A percentile compares a stretch with the other conserved stretches of the same genome.
These are phyloP conservation scores for Catocala fraxini DNA, from an alignment of 2,888 invertebrate genomes.

Conservation along the genomic window DNA sequence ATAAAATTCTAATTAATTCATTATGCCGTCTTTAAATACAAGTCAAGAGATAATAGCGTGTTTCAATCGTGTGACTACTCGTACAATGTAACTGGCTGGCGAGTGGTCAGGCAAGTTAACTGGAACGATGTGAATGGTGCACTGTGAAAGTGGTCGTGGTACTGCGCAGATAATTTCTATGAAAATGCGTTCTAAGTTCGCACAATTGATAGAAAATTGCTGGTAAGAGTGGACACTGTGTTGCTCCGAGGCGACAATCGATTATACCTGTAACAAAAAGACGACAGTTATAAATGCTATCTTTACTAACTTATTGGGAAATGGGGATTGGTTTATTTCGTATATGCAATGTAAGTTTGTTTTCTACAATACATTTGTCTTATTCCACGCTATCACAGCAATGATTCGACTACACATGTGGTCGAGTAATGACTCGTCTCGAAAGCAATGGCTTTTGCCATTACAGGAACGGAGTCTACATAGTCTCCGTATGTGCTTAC, in stretches of 20 bases:
- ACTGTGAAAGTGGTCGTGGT: slow-evolving; percentile 65
- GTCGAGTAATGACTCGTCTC: too few species aligned
- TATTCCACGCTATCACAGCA: too few species aligned
- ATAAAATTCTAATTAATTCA: slow-evolving; percentile 51
- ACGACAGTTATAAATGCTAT: neutral
- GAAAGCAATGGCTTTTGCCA: too few species aligned
- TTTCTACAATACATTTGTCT: too few species aligned
- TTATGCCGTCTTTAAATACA: slow-evolving; percentile 42
- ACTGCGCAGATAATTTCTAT: slow-evolving; percentile 63
- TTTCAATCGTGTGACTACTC: slow-evolving; percentile 35
- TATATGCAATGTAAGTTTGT: too few species aligned
- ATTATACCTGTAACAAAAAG: slow-evolving; percentile 47
- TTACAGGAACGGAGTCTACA: too few species aligned
- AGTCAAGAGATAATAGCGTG: slow-evolving; percentile 38
- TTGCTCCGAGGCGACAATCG: slow-evolving; percentile 8
- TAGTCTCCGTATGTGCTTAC: too few species aligned
- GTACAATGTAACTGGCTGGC: slow-evolving; percentile 40
- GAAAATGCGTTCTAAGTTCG: slow-evolving; percentile 61
- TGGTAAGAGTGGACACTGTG: slow-evolving; percentile 13
- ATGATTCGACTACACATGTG: too few species aligned
- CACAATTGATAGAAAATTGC: slow-evolving; percentile 70
- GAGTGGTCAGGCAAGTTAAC: slow-evolving; percentile 54
- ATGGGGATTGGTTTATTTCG: too few species aligned
- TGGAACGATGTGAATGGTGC: slow-evolving; percentile 55
- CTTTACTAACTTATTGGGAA: too few species aligned